Percentiles rank a stretch among this genome's conserved stretches.
Evolutionary conservation across 53 echinoderm and acorn worm species (phyloP).

Genomic region (Echinometra lucunter): DNA sequence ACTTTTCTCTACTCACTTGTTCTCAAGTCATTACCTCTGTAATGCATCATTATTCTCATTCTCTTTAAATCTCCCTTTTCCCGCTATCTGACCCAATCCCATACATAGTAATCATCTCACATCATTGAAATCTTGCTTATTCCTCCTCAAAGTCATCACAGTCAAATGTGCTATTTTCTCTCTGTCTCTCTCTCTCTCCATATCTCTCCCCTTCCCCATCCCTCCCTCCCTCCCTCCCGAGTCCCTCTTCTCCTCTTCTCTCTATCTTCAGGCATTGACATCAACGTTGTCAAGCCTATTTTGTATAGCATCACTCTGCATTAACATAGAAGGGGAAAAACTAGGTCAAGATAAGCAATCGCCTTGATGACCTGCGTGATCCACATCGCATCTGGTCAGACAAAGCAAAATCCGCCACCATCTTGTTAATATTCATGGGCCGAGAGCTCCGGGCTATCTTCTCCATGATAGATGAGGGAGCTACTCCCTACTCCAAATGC

Average conservation of each 20-base stretch:
- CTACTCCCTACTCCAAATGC: constrained; percentile 27
- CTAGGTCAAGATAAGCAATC: constrained; percentile 55
- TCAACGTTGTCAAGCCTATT: background rate
- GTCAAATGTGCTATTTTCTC: background rate
- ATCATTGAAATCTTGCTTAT: background rate
- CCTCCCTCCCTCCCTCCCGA: background rate
- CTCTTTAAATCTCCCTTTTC: no score
- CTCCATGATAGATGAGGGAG: constrained; percentile 1
- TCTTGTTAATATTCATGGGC: constrained; percentile 31
- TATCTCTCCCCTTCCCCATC: background rate
- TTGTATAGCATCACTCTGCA: constrained; percentile 26
- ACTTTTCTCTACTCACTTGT: background rate
- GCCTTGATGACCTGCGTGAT: constrained; percentile 23
- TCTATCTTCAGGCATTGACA: constrained; percentile 25
- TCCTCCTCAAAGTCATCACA: background rate
- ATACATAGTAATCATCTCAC: background rate
- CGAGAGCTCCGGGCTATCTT: constrained; percentile 14
- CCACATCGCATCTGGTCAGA: constrained; percentile 2
- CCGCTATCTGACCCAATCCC: no score
- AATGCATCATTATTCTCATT: no score
- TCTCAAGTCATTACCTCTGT: background rate
- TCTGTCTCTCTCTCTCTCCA: background rate
- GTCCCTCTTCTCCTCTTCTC: background rate
- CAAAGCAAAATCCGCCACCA: background rate
- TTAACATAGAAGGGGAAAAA: background rate